Base-by-base conservation (phyloP, 2,113 vertebrate species). In the Mirounga angustirostris region DNA sequence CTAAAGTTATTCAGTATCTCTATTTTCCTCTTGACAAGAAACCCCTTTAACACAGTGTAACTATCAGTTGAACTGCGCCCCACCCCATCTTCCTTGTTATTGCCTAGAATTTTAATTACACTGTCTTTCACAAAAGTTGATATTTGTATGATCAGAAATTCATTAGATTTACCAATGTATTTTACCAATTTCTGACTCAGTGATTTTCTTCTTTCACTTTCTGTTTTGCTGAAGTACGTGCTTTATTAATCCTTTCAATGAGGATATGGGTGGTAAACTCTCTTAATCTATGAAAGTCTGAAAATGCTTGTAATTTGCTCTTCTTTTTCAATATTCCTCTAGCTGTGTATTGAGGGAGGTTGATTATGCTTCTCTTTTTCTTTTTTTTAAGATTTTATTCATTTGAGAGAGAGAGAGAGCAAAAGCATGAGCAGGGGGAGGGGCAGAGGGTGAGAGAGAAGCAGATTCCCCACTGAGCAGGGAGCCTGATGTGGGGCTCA, bases 91-190 rank as follows among this genome's bases (percentile, higher is more conserved):
- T 93, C n/a, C 22, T 92, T 24, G 2, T 86, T 71, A 97, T 58
- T 73, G n/a, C 79, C 54, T 95, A 67, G 43, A 94, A 71, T 94
- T 58, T 74, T 54, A 69, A 28, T 95, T 89, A 36, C 3, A 76
- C 22, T 63, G 58, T 90, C 83, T 56, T 93, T 33, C 40, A 56
- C 24, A 90, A 93, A 93, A 92, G 58, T 56, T n/a, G 73, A 10
- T 80, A 46, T 79, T 61, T 82, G 50, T 73, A 54, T 87, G 61
- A 56, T 81, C 71, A 95, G 58, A 92, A 76, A 78, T 82, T 26
- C 89, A 80, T 89, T 89, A 76, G 43, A 87, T 59, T 71, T 91
- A 73, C 43, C 21, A 76, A 74, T 46, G 78, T 50, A 93, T 73
- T 69, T 71, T 36, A 78, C 3, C 22, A 56, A 21, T 71, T 65